Conservation (phyloP, 1,140 invertebrate species). For the Leptinotarsa lineolata region DNA sequence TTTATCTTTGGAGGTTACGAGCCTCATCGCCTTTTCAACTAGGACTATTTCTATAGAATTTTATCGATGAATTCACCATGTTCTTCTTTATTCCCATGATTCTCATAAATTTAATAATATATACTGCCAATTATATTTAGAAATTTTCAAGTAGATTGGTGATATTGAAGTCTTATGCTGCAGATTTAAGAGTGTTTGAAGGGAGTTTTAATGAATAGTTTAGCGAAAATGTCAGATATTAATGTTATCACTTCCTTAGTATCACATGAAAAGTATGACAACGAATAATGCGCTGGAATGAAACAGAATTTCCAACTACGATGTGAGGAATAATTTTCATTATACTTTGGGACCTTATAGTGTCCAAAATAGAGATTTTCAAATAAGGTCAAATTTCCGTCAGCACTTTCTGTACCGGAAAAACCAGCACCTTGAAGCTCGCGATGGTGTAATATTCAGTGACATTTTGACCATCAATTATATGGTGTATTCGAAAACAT, state of each 20-base stretch:
- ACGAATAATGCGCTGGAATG: too few species aligned
- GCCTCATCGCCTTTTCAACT: constrained; percentile 39
- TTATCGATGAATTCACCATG: background rate
- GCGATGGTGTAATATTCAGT: too few species aligned
- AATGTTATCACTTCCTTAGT: constrained; percentile 4
- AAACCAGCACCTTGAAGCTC: too few species aligned
- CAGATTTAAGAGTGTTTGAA: constrained; percentile 21
- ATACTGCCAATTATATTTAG: constrained; percentile 55
- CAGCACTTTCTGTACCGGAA: too few species aligned
- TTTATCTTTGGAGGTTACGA: constrained; percentile 37
- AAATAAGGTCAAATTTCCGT: too few species aligned
- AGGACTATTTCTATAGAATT: constrained; percentile 32
- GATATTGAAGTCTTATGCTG: constrained; percentile 55
- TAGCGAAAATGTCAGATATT: constrained; percentile 17
- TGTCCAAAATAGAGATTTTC: too few species aligned
- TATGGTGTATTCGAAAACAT: too few species aligned
- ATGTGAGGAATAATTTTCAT: too few species aligned
- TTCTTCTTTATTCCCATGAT: background rate
- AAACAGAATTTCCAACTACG: too few species aligned
- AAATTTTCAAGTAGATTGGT: constrained; percentile 50
- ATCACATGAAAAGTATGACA: background rate
- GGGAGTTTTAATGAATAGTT: constrained; percentile 10
- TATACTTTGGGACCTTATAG: too few species aligned
- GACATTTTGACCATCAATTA: too few species aligned
- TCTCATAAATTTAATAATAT: constrained; percentile 30